Evolutionary conservation across 2,888 invertebrate species (phyloP).

Genomic region (Drosophila algonquin): DNA sequence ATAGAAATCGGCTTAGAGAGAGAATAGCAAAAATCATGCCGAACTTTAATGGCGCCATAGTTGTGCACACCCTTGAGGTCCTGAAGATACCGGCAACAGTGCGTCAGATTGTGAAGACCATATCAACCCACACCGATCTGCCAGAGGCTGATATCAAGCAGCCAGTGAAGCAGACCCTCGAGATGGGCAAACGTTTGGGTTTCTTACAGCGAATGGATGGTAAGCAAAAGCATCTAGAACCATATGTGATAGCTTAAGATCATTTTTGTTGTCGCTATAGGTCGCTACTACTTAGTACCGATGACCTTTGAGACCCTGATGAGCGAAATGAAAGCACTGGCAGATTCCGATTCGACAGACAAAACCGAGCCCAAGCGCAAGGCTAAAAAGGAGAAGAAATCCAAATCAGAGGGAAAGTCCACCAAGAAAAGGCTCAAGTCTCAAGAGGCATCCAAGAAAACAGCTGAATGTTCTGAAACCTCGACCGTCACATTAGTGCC

Average conservation of each 20-base stretch:
- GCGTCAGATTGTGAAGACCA: slow-evolving; percentile 56
- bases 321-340: slow-evolving; percentile 22
- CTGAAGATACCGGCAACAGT: slow-evolving; percentile 60
- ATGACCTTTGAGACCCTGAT: slow-evolving; percentile 50
- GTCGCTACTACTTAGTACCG: slow-evolving; percentile 57
- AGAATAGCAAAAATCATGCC: slow-evolving; percentile 45
- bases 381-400: slow-evolving; percentile 1
- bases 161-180: slow-evolving; percentile 61
- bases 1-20: neutral
- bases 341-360: neutral
- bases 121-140: slow-evolving; percentile 57
- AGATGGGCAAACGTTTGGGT: slow-evolving; percentile 56
- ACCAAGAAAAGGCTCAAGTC: slow-evolving; percentile 1
- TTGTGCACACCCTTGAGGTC: slow-evolving; percentile 62
- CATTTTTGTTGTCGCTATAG: slow-evolving; percentile 6
- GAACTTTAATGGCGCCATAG: slow-evolving; percentile 64
- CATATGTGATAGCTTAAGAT: too few relatives aligned
- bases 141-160: slow-evolving; percentile 46
- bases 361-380: neutral
- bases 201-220: slow-evolving; percentile 62
- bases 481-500: neutral
- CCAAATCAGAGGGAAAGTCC: neutral
- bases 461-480: neutral
- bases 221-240: slow-evolving; percentile 9
- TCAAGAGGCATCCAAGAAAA: neutral